Conservation (phyloP, 2,888 invertebrate species). For the Congeria kusceri region DNA sequence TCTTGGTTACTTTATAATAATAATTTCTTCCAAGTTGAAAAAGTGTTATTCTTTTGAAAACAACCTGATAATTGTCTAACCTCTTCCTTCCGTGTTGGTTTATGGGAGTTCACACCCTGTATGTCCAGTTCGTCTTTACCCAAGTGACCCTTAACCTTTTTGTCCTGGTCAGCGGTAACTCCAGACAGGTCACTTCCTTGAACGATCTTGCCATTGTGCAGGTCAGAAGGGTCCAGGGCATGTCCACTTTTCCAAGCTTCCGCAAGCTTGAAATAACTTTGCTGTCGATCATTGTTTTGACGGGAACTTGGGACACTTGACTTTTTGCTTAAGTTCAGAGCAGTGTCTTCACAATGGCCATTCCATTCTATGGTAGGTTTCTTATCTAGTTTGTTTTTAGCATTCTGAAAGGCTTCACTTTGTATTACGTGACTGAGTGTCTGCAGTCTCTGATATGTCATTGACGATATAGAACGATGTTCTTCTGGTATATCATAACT, state of each 20-base stretch:
- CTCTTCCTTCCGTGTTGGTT: too few species aligned
- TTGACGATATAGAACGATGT: neutral
- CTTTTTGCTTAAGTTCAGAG: slow-evolving; percentile 45
- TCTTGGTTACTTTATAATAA: too few species aligned
- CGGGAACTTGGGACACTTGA: neutral
- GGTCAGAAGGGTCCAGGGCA: slow-evolving; percentile 21
- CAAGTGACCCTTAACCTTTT: too few species aligned
- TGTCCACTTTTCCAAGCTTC: slow-evolving; percentile 57
- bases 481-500: neutral
- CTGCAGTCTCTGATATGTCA: slow-evolving; percentile 46
- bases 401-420: slow-evolving; percentile 60
- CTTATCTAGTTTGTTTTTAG: slow-evolving; percentile 53
- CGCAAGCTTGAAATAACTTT: slow-evolving; percentile 49
- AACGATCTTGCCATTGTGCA: too few species aligned
- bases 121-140: too few species aligned
- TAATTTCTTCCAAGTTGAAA: too few species aligned
- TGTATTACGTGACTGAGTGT: slow-evolving; percentile 58
- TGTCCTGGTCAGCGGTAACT: too few species aligned
- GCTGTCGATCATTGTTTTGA: slow-evolving; percentile 15
- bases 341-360: slow-evolving; percentile 25
- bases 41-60: too few species aligned
- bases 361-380: slow-evolving; percentile 9
- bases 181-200: too few species aligned
- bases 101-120: too few species aligned
- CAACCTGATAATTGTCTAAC: too few species aligned